Base-by-base conservation (phyloP, 2,797 vertebrate species). In the Hipposideros larvatus region DNA sequence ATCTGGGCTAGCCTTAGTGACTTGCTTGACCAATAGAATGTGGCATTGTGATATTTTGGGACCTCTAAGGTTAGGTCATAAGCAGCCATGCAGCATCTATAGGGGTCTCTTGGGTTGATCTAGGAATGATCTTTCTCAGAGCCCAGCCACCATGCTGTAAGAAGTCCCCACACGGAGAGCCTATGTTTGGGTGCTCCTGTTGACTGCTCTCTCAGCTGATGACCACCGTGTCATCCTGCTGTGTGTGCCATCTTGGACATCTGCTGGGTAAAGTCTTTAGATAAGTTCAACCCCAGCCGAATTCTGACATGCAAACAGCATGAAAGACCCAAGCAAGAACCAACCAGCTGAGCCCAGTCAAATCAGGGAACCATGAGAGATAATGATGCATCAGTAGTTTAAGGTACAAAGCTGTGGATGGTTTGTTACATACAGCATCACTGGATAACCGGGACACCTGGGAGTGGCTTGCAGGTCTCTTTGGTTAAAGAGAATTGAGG, bases 321-420 rank as follows among this genome's bases (percentile, higher is more conserved):
- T 5, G 28, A 24, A 6, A 68, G 19, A 53, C 31, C 21, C 0
- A 34, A 41, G 55, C 13, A 37, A 78, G 83, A 84, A 15, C 59
- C 31, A 53, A 24, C 22, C 13, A 31, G 57, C 65, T 19, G 21
- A 79, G 43, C 24, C 15, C 28, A 41, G 65, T 22, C 78, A 92
- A 61, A 21, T 79, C 48, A 48, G 37, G 11, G 11, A 71, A 18
- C 11, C 31, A 22, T 1, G 5, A 3, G 24, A n/a, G 5, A 10
- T 5, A 5, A 48, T 5, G 11, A 26, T 2, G 2, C 46, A 2
- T 26, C 13, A 0, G 0, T 31, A 7, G 34, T 63, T 48, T 18
- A 65, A 82, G 46, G 22, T 21, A 2, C 51, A 31, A 48, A 53
- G 43, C 46, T 5, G 2, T 5, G 37, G 24, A 0, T 11, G 15